Base-by-base conservation (phyloP, 2,888 invertebrate genomes). In the Hirtodrosophila trivittata region DNA sequence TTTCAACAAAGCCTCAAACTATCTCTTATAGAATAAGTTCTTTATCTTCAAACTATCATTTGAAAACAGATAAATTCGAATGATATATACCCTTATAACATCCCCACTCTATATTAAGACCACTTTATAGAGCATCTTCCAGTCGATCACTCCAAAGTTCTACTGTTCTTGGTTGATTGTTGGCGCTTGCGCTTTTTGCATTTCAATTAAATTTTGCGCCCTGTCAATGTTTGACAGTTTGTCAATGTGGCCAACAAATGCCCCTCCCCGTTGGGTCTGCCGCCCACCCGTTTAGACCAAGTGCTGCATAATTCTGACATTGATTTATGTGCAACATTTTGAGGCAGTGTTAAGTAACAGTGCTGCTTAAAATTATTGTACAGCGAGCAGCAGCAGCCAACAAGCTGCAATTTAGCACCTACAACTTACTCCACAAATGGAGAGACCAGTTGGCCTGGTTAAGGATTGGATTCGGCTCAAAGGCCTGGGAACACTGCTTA, bases 111-210 rank as follows among this genome's bases (percentile, higher is more conserved):
- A n/a, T n/a, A n/a, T n/a, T n/a, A n/a, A n/a, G n/a, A n/a, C 25
- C 25, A 25, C n/a, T 28, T 28, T 7, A n/a, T 28, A 28, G 28
- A 5, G 28, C 5, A 28, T 28, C 5, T 28, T 7, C 9, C 1
- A 28, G 28, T 28, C 28, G 28, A 3, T 28, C 9, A 28, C 5
- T 9, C n/a, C 3, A 28, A 21, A 21, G 5, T 21, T 21, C n/a
- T 28, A 28, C 9, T 59, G 38, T 46, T 64, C 60, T 14, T 56
- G 62, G n/a, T 46, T 59, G 66, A 50, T 35, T 70, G 65, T 81
- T 86, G 86, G 85, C 85, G 84, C 85, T 84, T 86, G 87, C 85
- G 86, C 86, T 77, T 84, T 80, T 84, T 86, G 84, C 86, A 84
- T 84, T 81, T 86, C 86, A 84, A 84, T 84, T 86, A 84, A 81